Evolutionary conservation across 2,113 vertebrate species (phyloP), one percentile per base, ranked within the genome.

Genomic region (Microtus richardsoni): DNA sequence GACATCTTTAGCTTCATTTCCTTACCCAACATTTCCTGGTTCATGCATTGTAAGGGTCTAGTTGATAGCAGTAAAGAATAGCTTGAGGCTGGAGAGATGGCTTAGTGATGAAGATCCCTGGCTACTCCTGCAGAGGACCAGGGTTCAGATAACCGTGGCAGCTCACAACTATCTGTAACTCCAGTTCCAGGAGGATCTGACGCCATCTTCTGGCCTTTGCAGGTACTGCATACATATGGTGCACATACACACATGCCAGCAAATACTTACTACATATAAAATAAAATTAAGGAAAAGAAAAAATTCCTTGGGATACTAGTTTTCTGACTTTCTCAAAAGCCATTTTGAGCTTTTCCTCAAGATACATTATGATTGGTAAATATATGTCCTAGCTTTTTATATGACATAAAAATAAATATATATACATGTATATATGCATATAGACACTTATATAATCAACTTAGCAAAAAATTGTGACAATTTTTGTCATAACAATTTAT

Each of bases 301-400:
- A 26, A 49, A 30, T 24, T 14, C 0, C 0, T 86, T 36, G 21
- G 6, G 21, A 74, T 94, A n/a, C 54, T 71, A 80, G 60, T 86
- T 91, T 88, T 94, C 47, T 84, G 54, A 4, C 5, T 21, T 95
- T 84, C 24, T 36, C 16, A 36, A 80, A 92, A 78, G 7, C n/a
- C 13, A 41, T 44, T 73, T 96, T 85, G 58, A n/a, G 52, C 70
- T 96, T 94, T 92, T 49, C 47, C 33, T 86, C 12, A 83, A 52
- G 90, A 70, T 49, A 17, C 11, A 85, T 92, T 54, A n/a, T 58
- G 84, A 75, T 19, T 88, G 41, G 19, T 12, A 60, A 77, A 79
- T 41, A n/a, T 58, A 9, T 41, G 6, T 52, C 36, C 52, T 28
- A 71, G 41, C 7, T 85, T 94, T 54, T 92, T 39, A n/a, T 21